A percentile compares a stretch with the other conserved stretches of the same genome.
Evolutionary conservation across 2,113 vertebrate genomes (phyloP).

Genomic region (Pogonocichla stellata): DNA sequence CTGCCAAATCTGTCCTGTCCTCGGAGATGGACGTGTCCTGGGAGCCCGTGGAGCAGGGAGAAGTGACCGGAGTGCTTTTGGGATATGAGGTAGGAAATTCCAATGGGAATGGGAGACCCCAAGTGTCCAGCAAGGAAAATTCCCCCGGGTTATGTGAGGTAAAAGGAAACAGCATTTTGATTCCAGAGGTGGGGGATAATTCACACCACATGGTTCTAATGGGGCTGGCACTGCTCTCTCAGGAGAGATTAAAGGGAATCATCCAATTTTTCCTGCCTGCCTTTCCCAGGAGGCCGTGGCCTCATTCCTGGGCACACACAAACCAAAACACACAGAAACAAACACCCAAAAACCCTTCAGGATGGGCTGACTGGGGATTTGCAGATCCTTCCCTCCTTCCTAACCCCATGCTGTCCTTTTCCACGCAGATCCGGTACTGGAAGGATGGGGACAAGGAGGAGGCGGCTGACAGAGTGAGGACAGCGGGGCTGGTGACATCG

Average conservation of each 20-base stretch:
- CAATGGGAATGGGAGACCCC: not conserved
- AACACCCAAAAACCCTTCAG: not conserved
- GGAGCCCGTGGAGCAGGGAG: slow-evolving; percentile 83
- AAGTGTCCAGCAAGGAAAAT: not conserved
- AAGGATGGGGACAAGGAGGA: slow-evolving; percentile 90
- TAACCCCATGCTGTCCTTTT: not conserved
- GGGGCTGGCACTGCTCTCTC: not conserved
- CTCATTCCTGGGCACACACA: not conserved
- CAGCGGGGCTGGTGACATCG: slow-evolving; percentile 81
- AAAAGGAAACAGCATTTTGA: not conserved
- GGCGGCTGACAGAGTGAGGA: slow-evolving; percentile 91
- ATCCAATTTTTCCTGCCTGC: not conserved
- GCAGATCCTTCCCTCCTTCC: not conserved
- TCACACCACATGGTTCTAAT: not conserved
- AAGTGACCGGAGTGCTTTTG: slow-evolving; percentile 83
- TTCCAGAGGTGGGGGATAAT: not conserved
- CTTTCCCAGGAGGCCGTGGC: not conserved
- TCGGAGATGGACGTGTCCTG: slow-evolving; percentile 93
- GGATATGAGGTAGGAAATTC: slow-evolving; percentile 87
- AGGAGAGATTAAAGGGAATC: not conserved
- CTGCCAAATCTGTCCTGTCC: slow-evolving; percentile 82
- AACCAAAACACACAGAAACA: not conserved
- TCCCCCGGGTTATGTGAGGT: not conserved
- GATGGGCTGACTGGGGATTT: not conserved
- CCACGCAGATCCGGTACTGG: slow-evolving; percentile 91